A percentile compares a stretch with the other conserved stretches of the same genome.
phyloP scores from a whole-genome alignment of 2,888 invertebrate species.

The Agrenia bidenticulata region DNA sequence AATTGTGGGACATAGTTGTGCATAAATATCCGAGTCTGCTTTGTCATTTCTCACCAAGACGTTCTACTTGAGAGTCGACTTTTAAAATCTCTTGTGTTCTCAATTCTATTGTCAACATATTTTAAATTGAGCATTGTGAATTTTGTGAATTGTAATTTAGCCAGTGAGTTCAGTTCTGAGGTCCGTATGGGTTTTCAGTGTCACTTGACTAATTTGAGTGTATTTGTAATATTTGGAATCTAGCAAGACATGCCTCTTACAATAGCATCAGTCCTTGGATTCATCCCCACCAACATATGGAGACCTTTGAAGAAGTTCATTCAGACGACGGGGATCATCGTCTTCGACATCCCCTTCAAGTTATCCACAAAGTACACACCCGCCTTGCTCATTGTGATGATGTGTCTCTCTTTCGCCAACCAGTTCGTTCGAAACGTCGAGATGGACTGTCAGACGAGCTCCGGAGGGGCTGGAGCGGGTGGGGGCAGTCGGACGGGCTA shows the following conservation, averaged over 20 bases:
- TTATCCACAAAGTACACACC: conserved; percentile 37
- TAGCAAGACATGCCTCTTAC: conserved; percentile 23
- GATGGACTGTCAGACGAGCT: conserved; percentile 28
- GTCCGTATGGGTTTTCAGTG: too few relatives aligned
- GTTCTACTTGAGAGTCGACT: too few relatives aligned
- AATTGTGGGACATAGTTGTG: too few relatives aligned
- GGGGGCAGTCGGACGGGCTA: not conserved
- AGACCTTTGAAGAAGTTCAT: conserved; percentile 28
- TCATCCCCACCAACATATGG: conserved; percentile 32
- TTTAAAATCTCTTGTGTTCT: too few relatives aligned
- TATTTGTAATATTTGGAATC: too few relatives aligned
- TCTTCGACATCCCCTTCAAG: conserved; percentile 29
- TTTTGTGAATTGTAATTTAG: too few relatives aligned
- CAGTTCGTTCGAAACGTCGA: conserved; percentile 34
- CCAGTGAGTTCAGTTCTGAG: too few relatives aligned
- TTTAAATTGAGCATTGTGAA: too few relatives aligned
- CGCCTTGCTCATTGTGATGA: conserved; percentile 30
- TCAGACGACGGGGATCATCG: conserved; percentile 14
- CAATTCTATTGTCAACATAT: too few relatives aligned
- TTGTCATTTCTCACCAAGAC: too few relatives aligned
- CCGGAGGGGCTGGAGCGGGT: not conserved
- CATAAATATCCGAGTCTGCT: too few relatives aligned
- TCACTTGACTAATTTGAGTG: too few relatives aligned
- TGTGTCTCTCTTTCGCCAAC: conserved; percentile 32
- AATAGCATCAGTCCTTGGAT: conserved; percentile 16